Evolutionary conservation across 2,888 invertebrate genomes (phyloP).

Genomic region (Tinea semifulvella): DNA sequence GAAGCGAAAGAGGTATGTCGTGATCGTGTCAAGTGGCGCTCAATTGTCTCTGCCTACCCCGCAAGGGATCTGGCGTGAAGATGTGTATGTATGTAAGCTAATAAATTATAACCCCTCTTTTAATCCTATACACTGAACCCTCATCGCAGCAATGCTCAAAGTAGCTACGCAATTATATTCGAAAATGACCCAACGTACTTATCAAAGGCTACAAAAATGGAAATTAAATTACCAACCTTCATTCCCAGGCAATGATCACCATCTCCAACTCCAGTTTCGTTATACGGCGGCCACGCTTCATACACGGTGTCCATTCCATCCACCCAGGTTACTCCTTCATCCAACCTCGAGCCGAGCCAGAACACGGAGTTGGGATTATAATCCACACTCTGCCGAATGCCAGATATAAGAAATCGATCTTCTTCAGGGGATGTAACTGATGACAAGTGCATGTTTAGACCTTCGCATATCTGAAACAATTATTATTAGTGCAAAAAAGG

Average conservation of each 20-base stretch:
- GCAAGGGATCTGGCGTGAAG: no score
- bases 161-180: no score
- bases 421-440: conserved; percentile 75
- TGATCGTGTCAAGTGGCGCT: no score
- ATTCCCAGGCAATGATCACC: conserved; percentile 48
- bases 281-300: conserved; percentile 71
- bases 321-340: conserved; percentile 63
- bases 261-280: conserved; percentile 42
- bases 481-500: no score
- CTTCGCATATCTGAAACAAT: conserved; percentile 68
- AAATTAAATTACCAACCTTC: conserved; percentile 46
- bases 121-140: no score
- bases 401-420: conserved; percentile 73
- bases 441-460: conserved; percentile 75
- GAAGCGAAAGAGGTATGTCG: no score
- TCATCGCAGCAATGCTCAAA: no score
- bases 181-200: no score
- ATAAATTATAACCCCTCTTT: no score
- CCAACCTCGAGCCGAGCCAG: conserved; percentile 72
- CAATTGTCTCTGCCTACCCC: no score
- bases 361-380: conserved; percentile 77
- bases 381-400: conserved; percentile 73
- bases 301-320: conserved; percentile 70
- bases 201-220: no score
- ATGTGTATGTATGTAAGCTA: no score